These are phyloP conservation scores for Oscheius sp. DNA, from an alignment of 2,888 invertebrate species.

Conservation along the genomic window DNA sequence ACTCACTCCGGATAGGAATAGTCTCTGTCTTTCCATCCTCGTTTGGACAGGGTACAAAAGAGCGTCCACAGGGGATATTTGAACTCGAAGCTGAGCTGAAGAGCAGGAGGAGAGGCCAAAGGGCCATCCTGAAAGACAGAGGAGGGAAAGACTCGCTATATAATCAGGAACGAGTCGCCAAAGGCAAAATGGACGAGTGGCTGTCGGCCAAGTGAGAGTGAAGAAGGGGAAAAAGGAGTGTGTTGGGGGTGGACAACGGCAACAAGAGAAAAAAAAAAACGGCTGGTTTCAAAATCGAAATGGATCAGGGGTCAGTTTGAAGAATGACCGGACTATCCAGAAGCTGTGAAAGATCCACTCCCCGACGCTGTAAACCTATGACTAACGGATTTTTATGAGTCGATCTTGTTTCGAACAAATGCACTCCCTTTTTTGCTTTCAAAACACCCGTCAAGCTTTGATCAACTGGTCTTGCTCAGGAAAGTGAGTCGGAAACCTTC, in stretches of 20 bases:
- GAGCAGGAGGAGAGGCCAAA: slow-evolving; percentile 34
- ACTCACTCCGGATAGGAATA: slow-evolving; percentile 21
- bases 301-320: slow-evolving; percentile 4
- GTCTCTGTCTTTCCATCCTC: slow-evolving; percentile 50
- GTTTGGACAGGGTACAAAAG: slow-evolving; percentile 68
- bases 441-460: too few species aligned
- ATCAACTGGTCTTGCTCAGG: too few species aligned
- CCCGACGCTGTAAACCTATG: too few species aligned
- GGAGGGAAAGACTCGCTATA: background rate
- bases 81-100: slow-evolving; percentile 25
- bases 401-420: background rate
- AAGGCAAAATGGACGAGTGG: background rate
- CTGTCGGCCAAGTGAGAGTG: too few species aligned
- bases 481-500: too few species aligned
- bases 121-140: slow-evolving; percentile 37
- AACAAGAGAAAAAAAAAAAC: background rate
- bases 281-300: background rate
- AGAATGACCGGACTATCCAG: background rate
- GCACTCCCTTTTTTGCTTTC: too few species aligned
- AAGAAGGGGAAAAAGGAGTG: too few species aligned
- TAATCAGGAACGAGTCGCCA: slow-evolving; percentile 25
- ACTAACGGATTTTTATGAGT: background rate
- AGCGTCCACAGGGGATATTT: slow-evolving; percentile 70
- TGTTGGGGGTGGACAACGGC: too few species aligned
- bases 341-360: background rate